Evolutionary conservation across 2,888 invertebrate genomes (phyloP).

Genomic region (Ornithoptera priamus): DNA sequence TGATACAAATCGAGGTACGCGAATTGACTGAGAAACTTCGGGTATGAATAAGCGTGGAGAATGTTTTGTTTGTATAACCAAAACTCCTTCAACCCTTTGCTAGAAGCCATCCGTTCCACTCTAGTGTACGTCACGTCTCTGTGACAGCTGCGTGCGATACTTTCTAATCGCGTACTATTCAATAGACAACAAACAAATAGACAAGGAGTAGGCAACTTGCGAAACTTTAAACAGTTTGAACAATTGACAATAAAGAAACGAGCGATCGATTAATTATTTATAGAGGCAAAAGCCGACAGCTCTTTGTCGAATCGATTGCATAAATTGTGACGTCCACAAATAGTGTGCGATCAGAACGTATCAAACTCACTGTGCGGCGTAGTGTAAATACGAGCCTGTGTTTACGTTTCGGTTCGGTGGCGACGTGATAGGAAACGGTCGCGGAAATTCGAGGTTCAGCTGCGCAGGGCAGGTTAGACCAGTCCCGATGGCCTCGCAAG

Average conservation of each 20-base stretch:
- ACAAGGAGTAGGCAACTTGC: constrained; percentile 64
- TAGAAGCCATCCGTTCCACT: constrained; percentile 72
- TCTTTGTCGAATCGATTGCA: constrained; percentile 49
- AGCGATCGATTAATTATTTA: constrained; percentile 68
- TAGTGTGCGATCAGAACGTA: constrained; percentile 20
- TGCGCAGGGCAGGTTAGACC: constrained; percentile 79
- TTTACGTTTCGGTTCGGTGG: constrained; percentile 54
- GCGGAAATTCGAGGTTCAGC: constrained; percentile 74
- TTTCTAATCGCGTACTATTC: constrained; percentile 76
- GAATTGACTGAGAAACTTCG: constrained; percentile 53
- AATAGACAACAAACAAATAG: constrained; percentile 64
- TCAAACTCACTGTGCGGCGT: constrained; percentile 25
- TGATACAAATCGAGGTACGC: constrained; percentile 30
- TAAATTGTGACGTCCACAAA: constrained; percentile 38
- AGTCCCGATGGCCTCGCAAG: constrained; percentile 79
- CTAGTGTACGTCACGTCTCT: constrained; percentile 71
- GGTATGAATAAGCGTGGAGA: constrained; percentile 62
- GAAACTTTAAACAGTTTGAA: constrained; percentile 64
- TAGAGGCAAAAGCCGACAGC: constrained; percentile 51
- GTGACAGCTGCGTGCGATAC: constrained; percentile 75
- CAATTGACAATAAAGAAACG: constrained; percentile 63
- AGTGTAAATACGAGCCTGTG: constrained; percentile 50
- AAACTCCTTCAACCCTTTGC: constrained; percentile 72
- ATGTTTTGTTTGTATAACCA: constrained; percentile 68
- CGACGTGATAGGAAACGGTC: constrained; percentile 72